A percentile compares a stretch with the other conserved stretches of the same genome.
phyloP scores from a whole-genome alignment of 2,888 invertebrate genomes.

The Agrochola litura region DNA sequence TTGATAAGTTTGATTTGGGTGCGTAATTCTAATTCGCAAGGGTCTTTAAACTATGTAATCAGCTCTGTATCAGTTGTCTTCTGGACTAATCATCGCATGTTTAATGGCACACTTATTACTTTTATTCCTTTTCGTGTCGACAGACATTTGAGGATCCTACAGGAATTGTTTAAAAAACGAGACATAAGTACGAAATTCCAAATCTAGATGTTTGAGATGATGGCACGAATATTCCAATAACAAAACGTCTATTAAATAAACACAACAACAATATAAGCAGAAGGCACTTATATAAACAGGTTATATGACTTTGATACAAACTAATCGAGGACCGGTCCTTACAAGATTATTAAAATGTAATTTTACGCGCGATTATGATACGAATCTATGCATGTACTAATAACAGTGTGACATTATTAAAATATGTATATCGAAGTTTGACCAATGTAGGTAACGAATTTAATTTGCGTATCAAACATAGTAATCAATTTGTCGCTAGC shows the following conservation, averaged over 20 bases:
- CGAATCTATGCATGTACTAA: constrained; percentile 32
- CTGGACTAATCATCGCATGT: background rate
- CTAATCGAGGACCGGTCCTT: constrained; percentile 26
- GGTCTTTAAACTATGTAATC: background rate
- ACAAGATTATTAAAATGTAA: constrained; percentile 38
- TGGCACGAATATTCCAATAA: background rate
- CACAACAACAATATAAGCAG: constrained; percentile 24
- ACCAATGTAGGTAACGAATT: constrained; percentile 17
- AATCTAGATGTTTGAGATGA: background rate
- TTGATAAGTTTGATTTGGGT: background rate
- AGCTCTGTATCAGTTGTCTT: background rate
- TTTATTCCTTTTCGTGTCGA: background rate
- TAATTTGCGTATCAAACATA: constrained; percentile 7
- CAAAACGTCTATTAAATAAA: constrained; percentile 9
- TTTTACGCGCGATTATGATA: constrained; percentile 41
- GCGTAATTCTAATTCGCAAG: background rate
- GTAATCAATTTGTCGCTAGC: constrained; percentile 5
- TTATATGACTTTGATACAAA: constrained; percentile 41
- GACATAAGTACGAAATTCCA: background rate
- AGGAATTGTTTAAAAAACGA: background rate
- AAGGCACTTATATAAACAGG: constrained; percentile 28
- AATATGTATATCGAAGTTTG: constrained; percentile 33
- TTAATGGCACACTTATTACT: background rate
- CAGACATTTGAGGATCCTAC: background rate
- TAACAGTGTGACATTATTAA: constrained; percentile 31